These are phyloP conservation scores for Cyrtorhinus lividipennis DNA, from an alignment of 1,140 invertebrate genomes.

Conservation along the genomic window DNA sequence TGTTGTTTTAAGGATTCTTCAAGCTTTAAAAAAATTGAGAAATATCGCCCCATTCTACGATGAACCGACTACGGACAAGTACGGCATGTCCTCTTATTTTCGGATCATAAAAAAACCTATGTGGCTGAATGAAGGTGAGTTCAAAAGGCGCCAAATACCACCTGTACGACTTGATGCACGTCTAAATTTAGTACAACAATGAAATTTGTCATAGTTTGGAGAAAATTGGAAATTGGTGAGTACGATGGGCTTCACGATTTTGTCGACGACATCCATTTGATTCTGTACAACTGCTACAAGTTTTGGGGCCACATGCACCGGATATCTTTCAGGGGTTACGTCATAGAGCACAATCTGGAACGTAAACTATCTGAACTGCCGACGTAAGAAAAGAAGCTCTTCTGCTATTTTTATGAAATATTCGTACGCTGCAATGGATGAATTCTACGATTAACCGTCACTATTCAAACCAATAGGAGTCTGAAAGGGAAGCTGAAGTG, in stretches of 20 bases:
- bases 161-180: no score
- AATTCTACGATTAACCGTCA: no score
- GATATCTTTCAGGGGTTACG: conserved; percentile 33
- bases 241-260: conserved; percentile 34
- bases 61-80: conserved; percentile 16
- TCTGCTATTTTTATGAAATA: no score
- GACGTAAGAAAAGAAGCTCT: no score
- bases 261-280: conserved; percentile 35
- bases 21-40: conserved; percentile 12
- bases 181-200: no score
- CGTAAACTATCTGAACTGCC: conserved; percentile 29
- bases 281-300: conserved; percentile 39
- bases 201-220: conserved; percentile 33
- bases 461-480: no score
- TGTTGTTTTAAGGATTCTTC: conserved; percentile 20
- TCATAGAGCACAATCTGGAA: conserved; percentile 34
- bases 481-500: neutral
- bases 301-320: conserved; percentile 36
- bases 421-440: no score
- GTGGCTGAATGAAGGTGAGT: conserved; percentile 23
- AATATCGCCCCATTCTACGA: conserved; percentile 18
- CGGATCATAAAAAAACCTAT: conserved; percentile 23
- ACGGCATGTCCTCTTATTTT: conserved; percentile 22
- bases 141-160: neutral
- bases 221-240: conserved; percentile 31